Evolutionary conservation across 2,888 invertebrate genomes (phyloP), one percentile per base, ranked within the genome.

Genomic region (Lacanobia oleracea): DNA sequence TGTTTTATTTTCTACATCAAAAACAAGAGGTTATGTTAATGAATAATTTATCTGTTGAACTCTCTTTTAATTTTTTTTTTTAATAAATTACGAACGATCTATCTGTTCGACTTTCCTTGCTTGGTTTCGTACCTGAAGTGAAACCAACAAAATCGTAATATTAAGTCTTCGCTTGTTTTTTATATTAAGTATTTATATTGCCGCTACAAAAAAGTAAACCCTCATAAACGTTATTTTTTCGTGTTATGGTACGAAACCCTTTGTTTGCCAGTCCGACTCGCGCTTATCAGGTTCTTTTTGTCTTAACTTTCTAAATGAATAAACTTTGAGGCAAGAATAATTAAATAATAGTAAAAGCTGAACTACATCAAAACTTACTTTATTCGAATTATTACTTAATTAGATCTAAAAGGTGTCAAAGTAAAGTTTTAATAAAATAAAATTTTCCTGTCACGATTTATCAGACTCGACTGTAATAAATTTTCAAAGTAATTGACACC

Each of bases 381-480:
- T 33, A 56, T 27, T 18, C 9, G 5, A 56, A 37, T 56, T 18
- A n/a, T 12, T 45, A 3, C 3, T 21, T 7, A 33, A 5, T 2
- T 33, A 40, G 14, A 45, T 61, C 8, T 27, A 16, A 62, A n/a
- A 73, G 27, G n/a, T 71, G 43, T 33, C 3, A 12, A 4, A 56
- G 14, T 50, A 18, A 56, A 75, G 23, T 45, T 50, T 14, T 16
- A 33, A 45, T 27, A 18, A 37, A 45, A 51, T 43, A 12, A 9
- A 1, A 43, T 23, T 76, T 68, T 53, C 60, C 12, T 60, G 72
- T 64, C 78, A 76, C 78, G 18, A 37, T 60, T 60, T 43, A 12
- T 27, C 23, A 51, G 23, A 18, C 23, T 61, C 37, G 33, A 18
- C 18, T 18, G 0, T 21, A 62, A 43, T 53, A 57, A 33, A 78